Evolutionary conservation across 2,113 vertebrate genomes (phyloP).

Genomic region (Pica pica): DNA sequence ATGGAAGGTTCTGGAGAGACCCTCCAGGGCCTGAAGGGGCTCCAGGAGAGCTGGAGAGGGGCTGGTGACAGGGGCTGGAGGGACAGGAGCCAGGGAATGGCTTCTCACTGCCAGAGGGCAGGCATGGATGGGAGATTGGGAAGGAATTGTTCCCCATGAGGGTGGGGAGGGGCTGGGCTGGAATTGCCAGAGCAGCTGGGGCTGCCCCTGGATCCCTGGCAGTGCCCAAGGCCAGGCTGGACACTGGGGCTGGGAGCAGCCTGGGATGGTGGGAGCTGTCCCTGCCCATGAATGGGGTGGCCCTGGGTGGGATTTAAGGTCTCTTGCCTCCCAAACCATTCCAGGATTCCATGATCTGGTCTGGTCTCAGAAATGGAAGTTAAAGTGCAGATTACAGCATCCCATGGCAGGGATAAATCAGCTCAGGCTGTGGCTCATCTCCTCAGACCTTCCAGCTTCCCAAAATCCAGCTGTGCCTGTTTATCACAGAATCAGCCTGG

Average conservation of each 20-base stretch:
- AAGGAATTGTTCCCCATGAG: accelerated
- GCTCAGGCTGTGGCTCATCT: not conserved
- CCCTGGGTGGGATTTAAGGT: accelerated
- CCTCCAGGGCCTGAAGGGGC: not conserved
- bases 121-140: not conserved
- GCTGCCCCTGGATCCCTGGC: not conserved
- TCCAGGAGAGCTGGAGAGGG: not conserved
- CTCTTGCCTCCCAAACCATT: accelerated
- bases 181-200: not conserved
- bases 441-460: not conserved
- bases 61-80: not conserved
- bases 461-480: not conserved
- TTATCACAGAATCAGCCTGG: accelerated
- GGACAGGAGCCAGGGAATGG: not conserved
- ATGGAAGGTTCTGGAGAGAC: not conserved
- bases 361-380: not conserved
- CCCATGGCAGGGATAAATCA: not conserved
- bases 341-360: not conserved
- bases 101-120: not conserved
- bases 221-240: not conserved
- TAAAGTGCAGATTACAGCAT: not conserved
- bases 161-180: not conserved
- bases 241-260: accelerated
- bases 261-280: not conserved
- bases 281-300: not conserved